Conservation (phyloP, 2,113 vertebrate genomes). For the Chaetodon auriga region DNA sequence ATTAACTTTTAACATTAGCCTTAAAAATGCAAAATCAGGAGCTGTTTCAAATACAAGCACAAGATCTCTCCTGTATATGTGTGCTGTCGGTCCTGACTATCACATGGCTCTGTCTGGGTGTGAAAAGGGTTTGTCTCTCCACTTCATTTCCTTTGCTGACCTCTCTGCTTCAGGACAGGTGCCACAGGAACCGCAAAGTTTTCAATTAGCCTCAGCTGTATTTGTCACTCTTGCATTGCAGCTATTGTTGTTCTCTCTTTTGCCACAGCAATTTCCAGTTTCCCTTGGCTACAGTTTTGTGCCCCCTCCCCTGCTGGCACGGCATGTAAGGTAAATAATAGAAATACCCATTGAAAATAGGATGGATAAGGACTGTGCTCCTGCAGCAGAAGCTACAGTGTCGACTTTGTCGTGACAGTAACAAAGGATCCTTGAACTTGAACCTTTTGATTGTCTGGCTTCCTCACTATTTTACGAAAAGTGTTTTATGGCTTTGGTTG, state of each 20-base stretch:
- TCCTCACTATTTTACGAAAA: background rate
- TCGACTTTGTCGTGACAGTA: background rate
- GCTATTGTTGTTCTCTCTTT: conserved; percentile 33
- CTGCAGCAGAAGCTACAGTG: conserved; percentile 10
- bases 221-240: conserved; percentile 21
- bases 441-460: background rate
- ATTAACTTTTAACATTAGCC: background rate
- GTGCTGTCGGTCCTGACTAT: background rate
- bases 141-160: conserved; percentile 1
- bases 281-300: conserved; percentile 30
- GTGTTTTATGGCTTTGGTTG: background rate
- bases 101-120: background rate
- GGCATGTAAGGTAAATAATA: conserved; percentile 4
- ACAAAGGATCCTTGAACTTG: conserved; percentile 10
- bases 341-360: conserved; percentile 18
- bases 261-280: conserved; percentile 29
- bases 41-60: background rate
- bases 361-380: background rate
- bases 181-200: conserved; percentile 18
- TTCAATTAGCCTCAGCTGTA: conserved; percentile 10
- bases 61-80: background rate
- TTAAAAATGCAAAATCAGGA: background rate
- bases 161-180: conserved; percentile 4
- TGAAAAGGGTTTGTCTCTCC: background rate
- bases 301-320: conserved; percentile 29